Percentiles rank a stretch among this genome's conserved stretches.
These are phyloP conservation scores for Telenomus remus DNA, from an alignment of 1,140 invertebrate genomes.

Conservation along the genomic window DNA sequence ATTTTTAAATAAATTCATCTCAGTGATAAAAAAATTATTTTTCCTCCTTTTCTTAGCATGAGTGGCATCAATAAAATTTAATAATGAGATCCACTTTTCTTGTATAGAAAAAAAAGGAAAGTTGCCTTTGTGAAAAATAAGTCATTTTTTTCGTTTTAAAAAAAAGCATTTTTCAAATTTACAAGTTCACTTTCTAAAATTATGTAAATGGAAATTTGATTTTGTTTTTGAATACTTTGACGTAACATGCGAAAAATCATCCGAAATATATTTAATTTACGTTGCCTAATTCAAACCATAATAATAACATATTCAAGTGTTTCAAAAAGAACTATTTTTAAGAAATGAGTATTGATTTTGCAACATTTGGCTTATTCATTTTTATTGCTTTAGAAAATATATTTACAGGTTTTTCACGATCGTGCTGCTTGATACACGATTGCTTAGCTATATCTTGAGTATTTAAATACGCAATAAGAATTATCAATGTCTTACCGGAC, in stretches of 20 bases:
- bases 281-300: no score
- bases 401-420: slow-evolving; percentile 31
- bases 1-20: no score
- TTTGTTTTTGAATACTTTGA: background rate
- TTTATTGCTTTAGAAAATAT: slow-evolving; percentile 56
- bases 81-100: background rate
- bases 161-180: slow-evolving; percentile 5
- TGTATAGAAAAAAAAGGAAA: background rate
- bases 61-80: background rate
- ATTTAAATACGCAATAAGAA: slow-evolving; percentile 24
- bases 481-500: slow-evolving; percentile 24
- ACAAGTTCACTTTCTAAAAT: slow-evolving; percentile 28
- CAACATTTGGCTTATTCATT: slow-evolving; percentile 32
- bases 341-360: no score
- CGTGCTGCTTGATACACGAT: slow-evolving; percentile 19
- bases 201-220: slow-evolving; percentile 19
- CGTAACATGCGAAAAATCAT: background rate
- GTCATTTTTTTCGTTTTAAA: background rate
- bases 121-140: background rate
- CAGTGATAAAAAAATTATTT: background rate
- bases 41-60: no score
- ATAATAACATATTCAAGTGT: no score
- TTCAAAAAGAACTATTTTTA: no score
- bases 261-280: no score
- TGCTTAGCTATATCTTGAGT: slow-evolving; percentile 24